Conservation (phyloP, 2,113 vertebrate species). For the Centrocercus urophasianus region DNA sequence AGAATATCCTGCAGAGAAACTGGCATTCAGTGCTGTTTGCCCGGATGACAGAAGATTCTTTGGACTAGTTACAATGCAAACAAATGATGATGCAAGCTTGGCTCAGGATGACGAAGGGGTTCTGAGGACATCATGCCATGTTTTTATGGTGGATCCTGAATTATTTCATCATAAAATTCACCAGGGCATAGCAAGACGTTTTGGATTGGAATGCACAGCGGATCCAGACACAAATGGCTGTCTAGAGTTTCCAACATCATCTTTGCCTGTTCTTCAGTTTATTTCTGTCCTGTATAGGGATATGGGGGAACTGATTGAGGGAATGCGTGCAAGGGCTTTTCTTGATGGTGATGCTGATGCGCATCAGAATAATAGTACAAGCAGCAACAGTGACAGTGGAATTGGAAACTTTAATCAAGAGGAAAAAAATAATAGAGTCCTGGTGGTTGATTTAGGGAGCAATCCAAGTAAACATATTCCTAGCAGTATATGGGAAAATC, state of each 20-base stretch:
- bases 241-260: constrained; percentile 93
- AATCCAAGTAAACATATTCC: constrained; percentile 82
- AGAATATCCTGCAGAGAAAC: constrained; percentile 94
- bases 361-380: constrained; percentile 94
- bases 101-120: constrained; percentile 84
- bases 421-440: constrained; percentile 90
- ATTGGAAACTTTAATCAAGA: constrained; percentile 95
- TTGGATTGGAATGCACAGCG: constrained; percentile 92
- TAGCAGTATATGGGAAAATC: constrained; percentile 83
- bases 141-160: constrained; percentile 97
- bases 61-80: constrained; percentile 96
- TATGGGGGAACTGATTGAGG: constrained; percentile 96
- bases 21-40: constrained; percentile 96
- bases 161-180: constrained; percentile 94
- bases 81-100: constrained; percentile 80
- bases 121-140: constrained; percentile 95
- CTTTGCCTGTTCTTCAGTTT: constrained; percentile 94
- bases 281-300: constrained; percentile 95
- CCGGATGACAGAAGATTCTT: constrained; percentile 95
- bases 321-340: constrained; percentile 91
- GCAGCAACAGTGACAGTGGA: constrained; percentile 97
- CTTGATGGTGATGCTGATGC: constrained; percentile 89
- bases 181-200: constrained; percentile 87
- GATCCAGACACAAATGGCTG: constrained; percentile 95
- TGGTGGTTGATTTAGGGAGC: constrained; percentile 91